Conservation (phyloP, 2,888 invertebrate genomes). For the Drosophila melanosoma region DNA sequence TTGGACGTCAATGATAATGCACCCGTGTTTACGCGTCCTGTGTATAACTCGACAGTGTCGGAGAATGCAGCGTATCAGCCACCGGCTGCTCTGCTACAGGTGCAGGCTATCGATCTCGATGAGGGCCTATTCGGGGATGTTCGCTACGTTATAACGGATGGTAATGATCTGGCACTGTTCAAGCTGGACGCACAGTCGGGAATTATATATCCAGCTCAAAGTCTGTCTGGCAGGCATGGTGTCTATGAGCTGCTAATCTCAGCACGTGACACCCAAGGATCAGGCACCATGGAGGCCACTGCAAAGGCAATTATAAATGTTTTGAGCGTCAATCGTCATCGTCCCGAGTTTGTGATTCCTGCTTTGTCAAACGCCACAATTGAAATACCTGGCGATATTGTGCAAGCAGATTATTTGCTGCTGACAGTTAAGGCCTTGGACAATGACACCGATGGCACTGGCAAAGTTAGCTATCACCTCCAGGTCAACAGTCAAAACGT, state of each 20-base stretch:
- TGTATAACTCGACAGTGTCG: conserved; percentile 92
- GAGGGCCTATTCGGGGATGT: conserved; percentile 91
- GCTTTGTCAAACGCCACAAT: conserved; percentile 91
- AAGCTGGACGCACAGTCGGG: conserved; percentile 91
- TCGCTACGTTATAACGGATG: conserved; percentile 89
- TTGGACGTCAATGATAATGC: conserved; percentile 95
- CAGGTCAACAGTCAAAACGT: conserved; percentile 90
- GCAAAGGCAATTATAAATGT: conserved; percentile 92
- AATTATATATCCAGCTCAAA: conserved; percentile 91
- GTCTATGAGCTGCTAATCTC: conserved; percentile 88
- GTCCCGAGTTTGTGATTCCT: conserved; percentile 92
- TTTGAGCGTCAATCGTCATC: conserved; percentile 92
- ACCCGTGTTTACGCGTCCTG: conserved; percentile 91
- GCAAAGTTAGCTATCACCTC: conserved; percentile 92
- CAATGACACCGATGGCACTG: conserved; percentile 93
- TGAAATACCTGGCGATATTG: conserved; percentile 93
- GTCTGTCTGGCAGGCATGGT: conserved; percentile 88
- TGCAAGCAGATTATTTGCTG: conserved; percentile 90
- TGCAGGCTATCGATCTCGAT: conserved; percentile 93
- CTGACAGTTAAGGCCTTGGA: conserved; percentile 93
- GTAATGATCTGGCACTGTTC: conserved; percentile 90
- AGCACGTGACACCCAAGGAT: conserved; percentile 91
- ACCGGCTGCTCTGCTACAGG: conserved; percentile 92
- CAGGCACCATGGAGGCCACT: conserved; percentile 88
- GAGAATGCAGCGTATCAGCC: conserved; percentile 93